These are phyloP conservation scores for Tiaroga cobitis DNA, from an alignment of 2,797 vertebrate genomes.

Conservation along the genomic window DNA sequence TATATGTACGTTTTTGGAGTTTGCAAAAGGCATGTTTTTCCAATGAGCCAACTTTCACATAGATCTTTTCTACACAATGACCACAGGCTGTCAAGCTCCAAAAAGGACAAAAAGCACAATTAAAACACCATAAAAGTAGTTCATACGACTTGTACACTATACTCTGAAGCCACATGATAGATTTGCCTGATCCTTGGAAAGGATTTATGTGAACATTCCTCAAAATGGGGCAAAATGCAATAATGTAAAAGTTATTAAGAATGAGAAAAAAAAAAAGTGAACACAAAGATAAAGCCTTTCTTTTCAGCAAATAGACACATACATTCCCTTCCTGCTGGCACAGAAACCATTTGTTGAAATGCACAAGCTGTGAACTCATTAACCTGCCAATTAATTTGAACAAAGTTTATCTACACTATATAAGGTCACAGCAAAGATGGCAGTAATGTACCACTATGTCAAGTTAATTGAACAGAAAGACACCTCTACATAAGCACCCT, in stretches of 20 bases:
- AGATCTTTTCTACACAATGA: not conserved
- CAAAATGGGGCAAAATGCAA: not conserved
- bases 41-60: not conserved
- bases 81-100: not conserved
- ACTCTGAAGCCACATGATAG: not conserved
- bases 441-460: conserved; percentile 41
- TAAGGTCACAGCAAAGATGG: conserved; percentile 46
- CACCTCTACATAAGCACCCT: conserved; percentile 30
- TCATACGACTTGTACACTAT: not conserved
- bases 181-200: not conserved
- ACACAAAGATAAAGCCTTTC: not conserved
- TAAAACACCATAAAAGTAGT: not conserved
- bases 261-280: not conserved
- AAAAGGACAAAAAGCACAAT: not conserved
- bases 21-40: not conserved
- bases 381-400: conserved; percentile 37
- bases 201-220: not conserved
- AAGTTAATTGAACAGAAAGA: conserved; percentile 44
- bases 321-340: not conserved
- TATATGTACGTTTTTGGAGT: not conserved
- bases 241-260: not conserved
- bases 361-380: conserved; percentile 35
- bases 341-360: not conserved
- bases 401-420: conserved; percentile 36
- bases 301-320: conserved; percentile 12